A percentile compares a stretch with the other conserved stretches of the same genome.
These are phyloP conservation scores for Congeria kusceri DNA, from an alignment of 2,888 invertebrate species.

Conservation along the genomic window DNA sequence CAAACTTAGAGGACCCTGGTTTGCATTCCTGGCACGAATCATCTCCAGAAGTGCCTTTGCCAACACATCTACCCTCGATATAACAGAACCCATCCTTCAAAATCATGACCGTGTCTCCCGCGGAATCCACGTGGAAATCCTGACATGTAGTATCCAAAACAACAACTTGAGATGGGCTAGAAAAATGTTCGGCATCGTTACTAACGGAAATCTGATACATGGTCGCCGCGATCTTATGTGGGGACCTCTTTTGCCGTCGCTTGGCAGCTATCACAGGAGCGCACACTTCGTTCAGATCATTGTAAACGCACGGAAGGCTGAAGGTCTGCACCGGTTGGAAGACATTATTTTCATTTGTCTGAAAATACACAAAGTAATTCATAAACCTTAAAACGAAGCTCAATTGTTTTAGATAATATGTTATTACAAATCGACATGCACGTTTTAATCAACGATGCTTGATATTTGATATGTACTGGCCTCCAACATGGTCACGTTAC, in stretches of 20 bases:
- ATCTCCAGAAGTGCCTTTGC: too few relatives aligned
- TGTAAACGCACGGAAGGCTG: not conserved
- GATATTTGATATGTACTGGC: not conserved
- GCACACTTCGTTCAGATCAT: constrained; percentile 1
- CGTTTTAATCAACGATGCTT: not conserved
- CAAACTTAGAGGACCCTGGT: too few relatives aligned
- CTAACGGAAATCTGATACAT: not conserved
- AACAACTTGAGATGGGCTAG: not conserved
- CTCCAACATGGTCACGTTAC: constrained; percentile 16
- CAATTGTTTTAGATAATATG: not conserved
- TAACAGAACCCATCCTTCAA: constrained; percentile 6
- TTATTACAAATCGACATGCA: not conserved
- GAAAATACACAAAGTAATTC: too few relatives aligned
- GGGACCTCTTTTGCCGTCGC: not conserved
- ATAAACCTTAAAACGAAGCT: too few relatives aligned
- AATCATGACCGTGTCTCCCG: constrained; percentile 7
- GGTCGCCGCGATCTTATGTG: too few relatives aligned
- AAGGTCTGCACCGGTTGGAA: not conserved
- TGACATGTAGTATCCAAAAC: not conserved
- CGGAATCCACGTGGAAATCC: not conserved
- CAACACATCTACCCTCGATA: too few relatives aligned
- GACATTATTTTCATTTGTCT: not conserved
- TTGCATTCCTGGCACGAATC: too few relatives aligned
- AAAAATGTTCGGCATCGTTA: not conserved
- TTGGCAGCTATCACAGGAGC: not conserved